Evolutionary conservation across 1,140 invertebrate genomes (phyloP).

Genomic region (Drosophila elegans): DNA sequence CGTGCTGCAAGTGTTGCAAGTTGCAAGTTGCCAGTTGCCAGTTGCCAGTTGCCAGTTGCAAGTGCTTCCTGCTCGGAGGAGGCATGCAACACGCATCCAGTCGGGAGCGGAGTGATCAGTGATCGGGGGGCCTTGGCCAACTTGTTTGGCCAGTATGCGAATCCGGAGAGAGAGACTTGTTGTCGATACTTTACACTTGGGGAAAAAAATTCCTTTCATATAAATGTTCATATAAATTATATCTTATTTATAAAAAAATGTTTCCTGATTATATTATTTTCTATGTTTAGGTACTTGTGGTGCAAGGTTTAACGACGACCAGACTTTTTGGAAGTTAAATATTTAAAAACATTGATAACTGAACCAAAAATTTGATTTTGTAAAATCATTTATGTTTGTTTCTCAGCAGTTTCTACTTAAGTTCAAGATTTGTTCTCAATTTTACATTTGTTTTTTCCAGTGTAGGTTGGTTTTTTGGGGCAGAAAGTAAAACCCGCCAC

Average conservation of each 20-base stretch:
- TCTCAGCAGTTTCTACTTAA: not conserved
- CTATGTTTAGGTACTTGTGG: no score
- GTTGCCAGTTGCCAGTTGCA: conserved; percentile 62
- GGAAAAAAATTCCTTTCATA: not conserved
- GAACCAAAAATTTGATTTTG: no score
- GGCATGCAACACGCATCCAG: conserved; percentile 73
- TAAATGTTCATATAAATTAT: no score
- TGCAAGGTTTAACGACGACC: no score
- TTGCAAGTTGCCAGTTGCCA: conserved; percentile 60
- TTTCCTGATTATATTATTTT: no score
- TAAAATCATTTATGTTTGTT: no score
- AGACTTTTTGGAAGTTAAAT: no score
- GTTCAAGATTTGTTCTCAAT: not conserved
- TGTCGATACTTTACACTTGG: conserved; percentile 27
- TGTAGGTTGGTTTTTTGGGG: conserved; percentile 35
- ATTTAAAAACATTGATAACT: no score
- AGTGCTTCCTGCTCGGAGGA: conserved; percentile 73
- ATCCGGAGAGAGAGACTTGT: conserved; percentile 28
- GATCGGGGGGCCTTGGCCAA: conserved; percentile 46
- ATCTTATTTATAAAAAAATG: no score
- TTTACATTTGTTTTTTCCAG: not conserved
- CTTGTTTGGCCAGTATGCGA: conserved; percentile 69
- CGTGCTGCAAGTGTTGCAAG: conserved; percentile 72
- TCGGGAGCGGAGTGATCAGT: conserved; percentile 12
- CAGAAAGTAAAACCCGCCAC: conserved; percentile 74